phyloP scores from a whole-genome alignment of 2,888 invertebrate genomes.

The Callyntrura sp. region DNA sequence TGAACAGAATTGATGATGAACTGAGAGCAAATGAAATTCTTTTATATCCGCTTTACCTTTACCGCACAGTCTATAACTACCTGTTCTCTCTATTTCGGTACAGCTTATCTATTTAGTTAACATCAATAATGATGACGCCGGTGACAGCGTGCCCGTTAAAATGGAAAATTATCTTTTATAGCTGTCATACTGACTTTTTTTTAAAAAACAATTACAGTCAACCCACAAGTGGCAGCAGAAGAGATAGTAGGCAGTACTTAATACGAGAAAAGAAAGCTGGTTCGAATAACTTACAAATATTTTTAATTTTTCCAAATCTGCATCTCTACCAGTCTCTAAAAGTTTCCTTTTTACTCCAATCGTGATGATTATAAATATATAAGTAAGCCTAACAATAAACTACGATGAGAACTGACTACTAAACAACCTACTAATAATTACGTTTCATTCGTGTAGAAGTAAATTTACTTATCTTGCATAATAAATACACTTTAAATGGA shows the following conservation, averaged over 20 bases:
- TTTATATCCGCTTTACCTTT: not conserved
- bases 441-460: not conserved
- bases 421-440: not conserved
- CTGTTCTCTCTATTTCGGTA: not conserved
- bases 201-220: not conserved
- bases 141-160: conserved; percentile 13
- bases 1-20: conserved; percentile 20
- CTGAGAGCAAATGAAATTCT: not conserved
- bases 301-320: conserved; percentile 18
- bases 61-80: not conserved
- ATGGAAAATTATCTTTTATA: conserved; percentile 27
- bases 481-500: not conserved
- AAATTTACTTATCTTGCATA: conserved; percentile 22
- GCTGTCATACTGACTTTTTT: not conserved
- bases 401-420: conserved; percentile 11
- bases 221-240: not conserved
- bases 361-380: not conserved
- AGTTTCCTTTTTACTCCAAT: conserved; percentile 13
- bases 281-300: not conserved
- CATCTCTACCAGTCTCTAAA: conserved; percentile 26
- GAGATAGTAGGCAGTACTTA: not conserved
- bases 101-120: not conserved
- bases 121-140: not conserved
- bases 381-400: not conserved
- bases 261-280: conserved; percentile 23